Conservation (phyloP, 2,113 vertebrate genomes). For the Oceanodroma tethys region DNA sequence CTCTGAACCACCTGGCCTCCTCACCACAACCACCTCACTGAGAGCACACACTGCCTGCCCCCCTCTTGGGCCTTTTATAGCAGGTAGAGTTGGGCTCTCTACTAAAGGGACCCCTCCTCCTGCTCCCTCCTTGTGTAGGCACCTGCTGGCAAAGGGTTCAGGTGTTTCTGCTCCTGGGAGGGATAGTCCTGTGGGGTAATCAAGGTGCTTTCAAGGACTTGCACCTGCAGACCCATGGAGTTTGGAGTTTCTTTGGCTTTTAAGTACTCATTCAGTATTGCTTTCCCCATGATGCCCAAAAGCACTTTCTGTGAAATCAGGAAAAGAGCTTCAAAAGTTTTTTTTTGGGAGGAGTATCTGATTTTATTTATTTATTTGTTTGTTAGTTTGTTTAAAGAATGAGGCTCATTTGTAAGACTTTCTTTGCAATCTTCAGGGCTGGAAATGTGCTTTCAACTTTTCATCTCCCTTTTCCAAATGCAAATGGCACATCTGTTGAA, state of each 20-base stretch:
- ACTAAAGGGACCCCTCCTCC: not conserved
- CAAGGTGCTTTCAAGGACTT: not conserved
- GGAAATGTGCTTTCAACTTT: not conserved
- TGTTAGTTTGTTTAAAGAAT: not conserved
- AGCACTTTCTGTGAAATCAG: rapidly evolving
- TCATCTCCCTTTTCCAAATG: not conserved
- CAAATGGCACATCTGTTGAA: not conserved
- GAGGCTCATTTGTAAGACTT: not conserved
- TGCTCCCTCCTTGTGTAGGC: not conserved
- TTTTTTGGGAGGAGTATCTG: not conserved
- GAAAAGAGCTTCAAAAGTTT: rapidly evolving
- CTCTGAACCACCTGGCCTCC: not conserved
- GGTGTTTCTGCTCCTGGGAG: not conserved
- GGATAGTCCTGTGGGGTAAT: not conserved
- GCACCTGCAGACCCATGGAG: not conserved
- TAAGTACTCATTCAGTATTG: not conserved
- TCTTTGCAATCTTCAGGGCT: not conserved
- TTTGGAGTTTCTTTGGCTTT: not conserved
- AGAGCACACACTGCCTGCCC: rapidly evolving
- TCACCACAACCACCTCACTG: not conserved
- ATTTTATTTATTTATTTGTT: not conserved
- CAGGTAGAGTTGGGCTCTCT: not conserved
- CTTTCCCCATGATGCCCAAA: rapidly evolving
- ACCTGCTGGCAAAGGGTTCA: not conserved
- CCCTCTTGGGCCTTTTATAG: not conserved